Base-by-base conservation (phyloP, 2,113 vertebrate genomes). In the Oriolus oriolus region DNA sequence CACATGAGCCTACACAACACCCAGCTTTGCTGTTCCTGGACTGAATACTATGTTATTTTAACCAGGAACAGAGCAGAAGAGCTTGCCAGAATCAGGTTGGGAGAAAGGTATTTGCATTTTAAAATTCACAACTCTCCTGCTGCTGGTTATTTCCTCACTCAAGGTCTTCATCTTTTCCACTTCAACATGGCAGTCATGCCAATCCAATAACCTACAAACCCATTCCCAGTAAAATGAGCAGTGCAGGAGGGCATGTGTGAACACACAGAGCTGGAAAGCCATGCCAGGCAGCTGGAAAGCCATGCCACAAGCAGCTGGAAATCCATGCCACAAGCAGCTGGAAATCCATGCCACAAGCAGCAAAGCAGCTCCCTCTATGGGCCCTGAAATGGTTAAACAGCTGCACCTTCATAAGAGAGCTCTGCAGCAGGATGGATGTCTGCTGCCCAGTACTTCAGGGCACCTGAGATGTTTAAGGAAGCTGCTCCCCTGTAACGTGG, bases 351-450 rank as follows among this genome's bases (percentile, higher is more conserved):
- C 15, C 73, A 78, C 76, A 35, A 26, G 59, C 89, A 96, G 94
- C 57, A 73, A 85, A 90, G 91, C 74, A 96, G 91, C 95, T 94
- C 91, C 93, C 87, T 95, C 87, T 96, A 50, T 0, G 74, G 94
- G 84, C n/a, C 66, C 59, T 61, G 41, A 54, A 80, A 89, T 57
- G 84, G 65, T 68, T 68, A 68, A 94, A 91, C 87, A 93, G 18
- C 77, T 39, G 66, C 27, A 30, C 64, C 60, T 71, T 23, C 27
- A 0, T 1, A 5, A 20, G 33, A 19, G 14, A 63, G 47, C 10
- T 5, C 44, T 12, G 85, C 75, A 42, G 13, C 6, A 31, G 13
- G 19, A 16, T 5, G 17, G 17, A 26, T 3, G 9, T 4, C 44
- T 17, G 49, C n/a, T 68, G 41, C 75, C 39, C 74, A 23, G 1